Evolutionary conservation across 2,113 vertebrate species (phyloP), one percentile per base, ranked within the genome.

Genomic region (Odocoileus hemionus): DNA sequence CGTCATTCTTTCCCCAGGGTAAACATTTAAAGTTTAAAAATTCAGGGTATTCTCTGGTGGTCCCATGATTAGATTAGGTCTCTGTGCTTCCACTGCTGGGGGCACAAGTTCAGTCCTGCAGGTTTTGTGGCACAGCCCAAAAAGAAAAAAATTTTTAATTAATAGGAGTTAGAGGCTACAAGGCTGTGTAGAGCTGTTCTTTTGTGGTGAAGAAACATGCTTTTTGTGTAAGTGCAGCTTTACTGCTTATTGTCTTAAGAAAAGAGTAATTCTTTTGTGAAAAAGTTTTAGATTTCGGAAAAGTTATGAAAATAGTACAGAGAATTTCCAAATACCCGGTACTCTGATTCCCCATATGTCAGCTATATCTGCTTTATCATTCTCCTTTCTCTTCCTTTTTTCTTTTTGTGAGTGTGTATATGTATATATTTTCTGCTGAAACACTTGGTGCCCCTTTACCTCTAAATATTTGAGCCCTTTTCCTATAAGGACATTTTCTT

Each of bases 261-360:
- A 23, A 88, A 43, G 54, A 58, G n/a, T 60, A 47, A 2, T n/a
- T 82, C 92, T 95, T 91, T 55, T 96, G 85, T 70, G 70, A 95
- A 88, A 89, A 85, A 25, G 36, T 96, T 93, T 89, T 45, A 85
- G 23, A 88, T 25, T 96, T 95, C 28, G 67, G 74, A 86, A 70
- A 82, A 43, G 15, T 93, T 91, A 58, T 57, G 76, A 86, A 87
- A 88, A 50, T 58, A 88, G 11, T 61, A 39, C 33, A 85, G 28
- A 70, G 61, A 61, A 95, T 92, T 92, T 57, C 82, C 33, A 64
- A 74, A 85, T 80, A 21, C 26, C 11, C 1, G 90, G 85, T 86
- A 79, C 47, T 58, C 36, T 84, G 13, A 74, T 82, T 76, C 36
- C 23, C 9, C 82, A 76, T 21, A 13, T 60, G 17, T 61, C 11